Conservation (phyloP, 2,797 vertebrate genomes). For the Huso huso region DNA sequence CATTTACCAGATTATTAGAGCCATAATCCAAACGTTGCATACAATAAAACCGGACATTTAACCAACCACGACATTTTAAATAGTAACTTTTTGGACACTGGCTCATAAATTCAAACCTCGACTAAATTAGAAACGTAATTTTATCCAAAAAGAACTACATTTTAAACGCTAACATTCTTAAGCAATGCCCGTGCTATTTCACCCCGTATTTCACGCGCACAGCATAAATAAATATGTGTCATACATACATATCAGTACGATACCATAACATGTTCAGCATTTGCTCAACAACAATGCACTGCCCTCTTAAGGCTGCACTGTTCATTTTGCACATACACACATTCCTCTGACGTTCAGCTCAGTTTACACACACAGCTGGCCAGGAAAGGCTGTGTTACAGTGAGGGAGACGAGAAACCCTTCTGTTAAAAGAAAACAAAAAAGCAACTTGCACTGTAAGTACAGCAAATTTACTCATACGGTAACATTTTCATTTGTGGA, state of each 20-base stretch:
- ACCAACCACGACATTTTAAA: neutral
- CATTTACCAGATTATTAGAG: no score
- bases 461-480: constrained; percentile 11
- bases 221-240: neutral
- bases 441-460: constrained; percentile 47
- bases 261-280: neutral
- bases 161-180: no score
- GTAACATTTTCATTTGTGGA: neutral
- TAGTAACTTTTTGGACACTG: no score
- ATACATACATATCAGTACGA: neutral
- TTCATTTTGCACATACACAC: constrained; percentile 42
- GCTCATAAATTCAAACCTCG: neutral
- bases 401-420: constrained; percentile 34
- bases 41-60: no score
- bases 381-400: constrained; percentile 39
- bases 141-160: neutral
- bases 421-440: constrained; percentile 29
- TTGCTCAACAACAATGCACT: constrained; percentile 44
- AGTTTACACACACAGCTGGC: constrained; percentile 44
- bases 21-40: neutral
- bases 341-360: constrained; percentile 61
- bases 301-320: constrained; percentile 45
- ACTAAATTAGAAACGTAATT: neutral
- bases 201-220: neutral
- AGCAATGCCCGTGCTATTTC: neutral